These are phyloP conservation scores for Aphaenogaster rudis DNA, from an alignment of 1,140 invertebrate genomes.

Conservation along the genomic window DNA sequence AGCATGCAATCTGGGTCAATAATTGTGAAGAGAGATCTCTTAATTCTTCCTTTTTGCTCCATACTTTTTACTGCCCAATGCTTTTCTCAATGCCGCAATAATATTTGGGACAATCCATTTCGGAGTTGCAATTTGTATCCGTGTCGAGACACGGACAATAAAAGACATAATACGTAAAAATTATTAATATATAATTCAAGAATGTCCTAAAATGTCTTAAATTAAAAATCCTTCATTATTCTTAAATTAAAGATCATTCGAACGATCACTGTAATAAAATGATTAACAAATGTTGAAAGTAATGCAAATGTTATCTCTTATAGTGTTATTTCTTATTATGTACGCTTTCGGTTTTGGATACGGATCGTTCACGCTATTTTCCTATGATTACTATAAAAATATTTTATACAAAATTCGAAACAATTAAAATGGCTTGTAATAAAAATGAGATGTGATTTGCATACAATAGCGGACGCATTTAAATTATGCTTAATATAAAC, in stretches of 20 bases:
- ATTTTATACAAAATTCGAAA: slow-evolving; percentile 55
- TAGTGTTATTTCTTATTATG: slow-evolving; percentile 55
- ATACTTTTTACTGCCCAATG: slow-evolving; percentile 19
- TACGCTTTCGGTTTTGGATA: slow-evolving; percentile 56
- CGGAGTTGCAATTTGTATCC: slow-evolving; percentile 12
- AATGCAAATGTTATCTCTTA: slow-evolving; percentile 59
- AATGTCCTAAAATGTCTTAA: slow-evolving; percentile 56
- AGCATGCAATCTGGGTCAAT: background rate
- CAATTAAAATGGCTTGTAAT: slow-evolving; percentile 23
- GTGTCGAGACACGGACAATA: slow-evolving; percentile 17
- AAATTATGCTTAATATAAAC: slow-evolving; percentile 45
- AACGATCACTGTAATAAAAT: slow-evolving; percentile 45
- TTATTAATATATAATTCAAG: slow-evolving; percentile 54
- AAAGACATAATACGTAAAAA: slow-evolving; percentile 51
- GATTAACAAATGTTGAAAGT: slow-evolving; percentile 51
- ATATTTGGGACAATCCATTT: slow-evolving; percentile 35
- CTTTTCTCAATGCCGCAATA: slow-evolving; percentile 31
- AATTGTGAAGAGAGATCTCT: slow-evolving; percentile 3
- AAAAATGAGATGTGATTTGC: slow-evolving; percentile 34
- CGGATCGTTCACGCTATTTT: slow-evolving; percentile 66
- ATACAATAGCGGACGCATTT: background rate
- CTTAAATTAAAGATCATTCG: slow-evolving; percentile 55
- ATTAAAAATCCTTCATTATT: slow-evolving; percentile 41
- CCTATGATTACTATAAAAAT: slow-evolving; percentile 26
- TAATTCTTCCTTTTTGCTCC: background rate